phyloP scores from a whole-genome alignment of 2,888 invertebrate species.

The Drosophila colorata region DNA sequence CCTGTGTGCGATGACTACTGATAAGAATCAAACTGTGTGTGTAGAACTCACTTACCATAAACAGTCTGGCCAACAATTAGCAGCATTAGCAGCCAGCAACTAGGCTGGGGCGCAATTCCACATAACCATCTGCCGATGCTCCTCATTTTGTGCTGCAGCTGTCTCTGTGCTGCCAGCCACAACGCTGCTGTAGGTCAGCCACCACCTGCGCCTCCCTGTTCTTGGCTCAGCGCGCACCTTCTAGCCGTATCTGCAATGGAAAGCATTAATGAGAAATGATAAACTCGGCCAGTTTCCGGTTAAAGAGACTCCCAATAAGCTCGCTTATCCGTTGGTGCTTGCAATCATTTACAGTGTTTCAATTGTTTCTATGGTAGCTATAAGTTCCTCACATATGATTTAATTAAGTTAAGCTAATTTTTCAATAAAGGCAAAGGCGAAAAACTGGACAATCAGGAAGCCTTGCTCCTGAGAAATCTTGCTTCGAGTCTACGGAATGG shows the following conservation, averaged over 20 bases:
- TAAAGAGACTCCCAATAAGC: neutral
- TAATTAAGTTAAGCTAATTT: too few species aligned
- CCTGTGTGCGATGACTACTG: slow-evolving; percentile 34
- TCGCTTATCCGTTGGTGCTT: neutral
- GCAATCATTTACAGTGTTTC: neutral
- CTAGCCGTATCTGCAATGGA: slow-evolving; percentile 21
- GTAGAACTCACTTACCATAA: slow-evolving; percentile 65
- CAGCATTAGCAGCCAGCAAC: slow-evolving; percentile 68
- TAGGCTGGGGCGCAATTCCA: slow-evolving; percentile 32
- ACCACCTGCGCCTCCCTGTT: neutral
- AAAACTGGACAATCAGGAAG: too few species aligned
- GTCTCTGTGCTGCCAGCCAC: slow-evolving; percentile 21
- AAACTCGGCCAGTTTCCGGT: neutral
- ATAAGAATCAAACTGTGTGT: slow-evolving; percentile 32
- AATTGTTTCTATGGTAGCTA: neutral
- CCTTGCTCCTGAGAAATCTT: too few species aligned
- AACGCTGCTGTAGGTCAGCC: slow-evolving; percentile 1
- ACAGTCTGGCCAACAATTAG: slow-evolving; percentile 75
- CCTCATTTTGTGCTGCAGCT: slow-evolving; percentile 37
- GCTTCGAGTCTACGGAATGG: too few species aligned
- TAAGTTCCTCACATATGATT: too few species aligned
- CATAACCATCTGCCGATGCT: slow-evolving; percentile 36
- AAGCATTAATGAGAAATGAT: slow-evolving; percentile 9
- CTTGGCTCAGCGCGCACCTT: slow-evolving; percentile 2
- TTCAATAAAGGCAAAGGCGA: too few species aligned